These are phyloP conservation scores for Polypterus bichir DNA, from an alignment of 2,113 vertebrate genomes.

Conservation along the genomic window DNA sequence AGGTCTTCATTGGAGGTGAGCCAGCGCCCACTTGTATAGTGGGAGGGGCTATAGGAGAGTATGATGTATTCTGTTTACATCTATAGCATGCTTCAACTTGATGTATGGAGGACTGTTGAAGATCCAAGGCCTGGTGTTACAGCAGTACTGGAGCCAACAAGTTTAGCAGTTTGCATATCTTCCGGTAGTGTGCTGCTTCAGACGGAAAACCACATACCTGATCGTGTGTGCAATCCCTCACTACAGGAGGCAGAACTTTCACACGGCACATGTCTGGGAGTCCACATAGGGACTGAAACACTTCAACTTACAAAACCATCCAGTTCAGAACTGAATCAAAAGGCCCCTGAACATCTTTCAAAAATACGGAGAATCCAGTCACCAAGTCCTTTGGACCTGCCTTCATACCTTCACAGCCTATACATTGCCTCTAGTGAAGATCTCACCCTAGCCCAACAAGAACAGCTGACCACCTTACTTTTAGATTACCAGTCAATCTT, in stretches of 20 bases:
- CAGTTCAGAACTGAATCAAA: background rate
- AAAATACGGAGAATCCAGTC: background rate
- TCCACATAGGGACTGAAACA: constrained; percentile 8
- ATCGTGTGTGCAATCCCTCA: constrained; percentile 15
- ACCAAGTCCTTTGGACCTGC: constrained; percentile 3
- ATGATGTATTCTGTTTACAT: constrained; percentile 7
- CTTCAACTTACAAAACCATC: background rate
- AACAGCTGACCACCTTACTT: constrained; percentile 1
- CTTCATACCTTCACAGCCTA: constrained; percentile 4
- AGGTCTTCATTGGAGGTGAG: background rate
- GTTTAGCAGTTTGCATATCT: constrained; percentile 7
- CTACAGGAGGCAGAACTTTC: background rate
- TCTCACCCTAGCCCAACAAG: constrained; percentile 4
- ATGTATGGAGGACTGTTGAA: constrained; percentile 9
- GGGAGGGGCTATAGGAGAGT: constrained; percentile 1
- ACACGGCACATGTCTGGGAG: constrained; percentile 14
- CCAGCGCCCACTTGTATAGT: constrained; percentile 3
- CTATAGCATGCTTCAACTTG: constrained; percentile 6
- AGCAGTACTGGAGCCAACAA: constrained; percentile 11
- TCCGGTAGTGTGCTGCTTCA: constrained; percentile 8
- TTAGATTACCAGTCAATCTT: constrained; percentile 8
- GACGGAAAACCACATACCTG: constrained; percentile 11
- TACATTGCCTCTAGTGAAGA: background rate
- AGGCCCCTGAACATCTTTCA: background rate
- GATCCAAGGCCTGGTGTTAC: constrained; percentile 11